Evolutionary conservation across 1,140 invertebrate genomes (phyloP).

Genomic region (Lasaia peninsularis): DNA sequence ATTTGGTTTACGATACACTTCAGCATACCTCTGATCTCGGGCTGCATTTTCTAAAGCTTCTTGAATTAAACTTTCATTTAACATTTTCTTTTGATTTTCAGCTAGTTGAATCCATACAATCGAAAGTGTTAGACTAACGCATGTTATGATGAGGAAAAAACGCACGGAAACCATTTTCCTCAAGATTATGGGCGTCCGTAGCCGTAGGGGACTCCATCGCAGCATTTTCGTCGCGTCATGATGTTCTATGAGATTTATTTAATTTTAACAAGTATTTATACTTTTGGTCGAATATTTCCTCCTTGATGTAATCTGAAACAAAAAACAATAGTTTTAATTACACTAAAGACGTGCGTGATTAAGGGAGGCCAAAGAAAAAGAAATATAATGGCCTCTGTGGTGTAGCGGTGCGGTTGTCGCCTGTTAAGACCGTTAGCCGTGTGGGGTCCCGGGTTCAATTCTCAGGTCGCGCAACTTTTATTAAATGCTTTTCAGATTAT

Average conservation of each 20-base stretch:
- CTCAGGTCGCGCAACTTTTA: too few relatives aligned
- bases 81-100: neutral
- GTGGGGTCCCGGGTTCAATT: too few relatives aligned
- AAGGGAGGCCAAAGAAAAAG: too few relatives aligned
- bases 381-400: too few relatives aligned
- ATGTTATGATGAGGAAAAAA: neutral
- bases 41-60: slow-evolving; percentile 1
- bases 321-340: too few relatives aligned
- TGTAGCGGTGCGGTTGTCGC: too few relatives aligned
- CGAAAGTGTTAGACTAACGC: neutral
- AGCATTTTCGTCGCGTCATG: neutral
- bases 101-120: slow-evolving; percentile 4
- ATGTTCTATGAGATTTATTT: neutral
- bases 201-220: neutral
- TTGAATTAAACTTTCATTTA: slow-evolving; percentile 5
- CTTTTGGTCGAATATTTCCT: too few relatives aligned
- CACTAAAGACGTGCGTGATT: too few relatives aligned
- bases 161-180: neutral
- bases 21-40: neutral
- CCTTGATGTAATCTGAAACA: too few relatives aligned
- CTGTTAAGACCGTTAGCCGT: too few relatives aligned
- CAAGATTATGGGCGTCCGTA: neutral
- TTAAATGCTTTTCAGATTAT: too few relatives aligned
- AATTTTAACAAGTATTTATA: neutral
- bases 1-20: slow-evolving; percentile 10